Conservation (phyloP, 2,888 invertebrate species). For the Pheosia tremula region DNA sequence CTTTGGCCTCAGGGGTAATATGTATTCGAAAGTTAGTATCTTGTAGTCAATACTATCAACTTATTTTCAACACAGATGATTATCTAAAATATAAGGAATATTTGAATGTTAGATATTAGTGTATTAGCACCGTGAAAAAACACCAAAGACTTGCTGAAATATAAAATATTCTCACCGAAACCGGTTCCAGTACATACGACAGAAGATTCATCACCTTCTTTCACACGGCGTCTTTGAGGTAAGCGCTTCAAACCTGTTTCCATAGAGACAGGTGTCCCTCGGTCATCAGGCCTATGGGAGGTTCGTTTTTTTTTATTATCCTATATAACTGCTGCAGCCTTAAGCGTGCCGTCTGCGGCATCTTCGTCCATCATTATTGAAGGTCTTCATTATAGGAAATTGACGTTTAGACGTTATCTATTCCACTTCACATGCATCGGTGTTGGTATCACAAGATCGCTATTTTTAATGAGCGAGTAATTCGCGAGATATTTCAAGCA, state of each 20-base stretch:
- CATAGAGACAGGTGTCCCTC: slow-evolving; percentile 70
- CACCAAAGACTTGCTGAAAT: slow-evolving; percentile 27
- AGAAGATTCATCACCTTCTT: slow-evolving; percentile 68
- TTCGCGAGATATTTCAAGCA: not conserved
- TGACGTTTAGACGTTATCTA: slow-evolving; percentile 36
- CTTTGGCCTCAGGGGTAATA: too few relatives aligned
- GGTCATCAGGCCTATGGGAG: slow-evolving; percentile 41
- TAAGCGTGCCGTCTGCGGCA: slow-evolving; percentile 47
- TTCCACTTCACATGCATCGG: slow-evolving; percentile 20
- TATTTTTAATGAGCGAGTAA: slow-evolving; percentile 20
- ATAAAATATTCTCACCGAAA: slow-evolving; percentile 56
- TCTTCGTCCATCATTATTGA: slow-evolving; percentile 27
- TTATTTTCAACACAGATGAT: too few relatives aligned
- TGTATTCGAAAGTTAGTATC: too few relatives aligned
- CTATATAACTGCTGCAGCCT: slow-evolving; percentile 49
- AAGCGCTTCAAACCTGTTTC: slow-evolving; percentile 65
- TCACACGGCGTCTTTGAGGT: slow-evolving; percentile 63
- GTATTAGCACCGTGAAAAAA: too few relatives aligned
- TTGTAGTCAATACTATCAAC: too few relatives aligned
- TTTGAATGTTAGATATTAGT: too few relatives aligned
- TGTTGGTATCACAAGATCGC: slow-evolving; percentile 18
- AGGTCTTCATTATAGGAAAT: slow-evolving; percentile 41
- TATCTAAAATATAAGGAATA: too few relatives aligned
- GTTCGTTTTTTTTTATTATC: slow-evolving; percentile 50
- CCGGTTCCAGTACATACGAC: slow-evolving; percentile 65